Evolutionary conservation across 2,113 vertebrate species (phyloP).

Genomic region (Pyxicephalus adspersus): DNA sequence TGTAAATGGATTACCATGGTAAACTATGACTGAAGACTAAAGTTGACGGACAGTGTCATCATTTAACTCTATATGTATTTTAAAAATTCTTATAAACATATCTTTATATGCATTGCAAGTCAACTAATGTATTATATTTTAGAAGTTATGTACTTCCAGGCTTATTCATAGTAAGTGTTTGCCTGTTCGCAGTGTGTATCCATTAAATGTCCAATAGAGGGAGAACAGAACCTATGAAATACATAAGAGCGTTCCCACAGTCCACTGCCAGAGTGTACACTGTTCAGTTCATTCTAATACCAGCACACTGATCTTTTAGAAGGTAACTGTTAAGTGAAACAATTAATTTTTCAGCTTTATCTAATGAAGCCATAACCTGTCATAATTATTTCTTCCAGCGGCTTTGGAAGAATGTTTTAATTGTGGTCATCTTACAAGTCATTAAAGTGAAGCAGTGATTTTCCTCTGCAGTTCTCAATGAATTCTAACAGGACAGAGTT

Average conservation of each 20-base stretch:
- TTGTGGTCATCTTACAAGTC: no score
- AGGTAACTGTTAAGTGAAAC: background rate
- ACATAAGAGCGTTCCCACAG: background rate
- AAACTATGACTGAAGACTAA: no score
- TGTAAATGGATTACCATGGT: no score
- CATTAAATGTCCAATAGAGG: constrained; percentile 51
- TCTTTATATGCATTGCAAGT: background rate
- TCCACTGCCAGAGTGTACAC: background rate
- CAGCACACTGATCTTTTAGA: background rate
- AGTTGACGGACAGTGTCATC: no score
- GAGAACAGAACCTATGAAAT: constrained; percentile 44
- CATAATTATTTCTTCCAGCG: no score
- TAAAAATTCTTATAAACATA: background rate
- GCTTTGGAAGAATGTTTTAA: no score
- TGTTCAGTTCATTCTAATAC: background rate
- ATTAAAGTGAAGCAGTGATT: no score
- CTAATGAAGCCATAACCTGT: no score
- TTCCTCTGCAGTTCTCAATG: no score
- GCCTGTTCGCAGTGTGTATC: constrained; percentile 33
- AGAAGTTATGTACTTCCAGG: background rate
- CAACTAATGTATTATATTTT: background rate
- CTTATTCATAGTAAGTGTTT: background rate
- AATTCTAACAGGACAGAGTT: no score
- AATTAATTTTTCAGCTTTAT: background rate
- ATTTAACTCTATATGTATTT: no score